Evolutionary conservation across 2,797 vertebrate genomes (phyloP), one percentile per base, ranked within the genome.

Genomic region (Oreochromis grahami): DNA sequence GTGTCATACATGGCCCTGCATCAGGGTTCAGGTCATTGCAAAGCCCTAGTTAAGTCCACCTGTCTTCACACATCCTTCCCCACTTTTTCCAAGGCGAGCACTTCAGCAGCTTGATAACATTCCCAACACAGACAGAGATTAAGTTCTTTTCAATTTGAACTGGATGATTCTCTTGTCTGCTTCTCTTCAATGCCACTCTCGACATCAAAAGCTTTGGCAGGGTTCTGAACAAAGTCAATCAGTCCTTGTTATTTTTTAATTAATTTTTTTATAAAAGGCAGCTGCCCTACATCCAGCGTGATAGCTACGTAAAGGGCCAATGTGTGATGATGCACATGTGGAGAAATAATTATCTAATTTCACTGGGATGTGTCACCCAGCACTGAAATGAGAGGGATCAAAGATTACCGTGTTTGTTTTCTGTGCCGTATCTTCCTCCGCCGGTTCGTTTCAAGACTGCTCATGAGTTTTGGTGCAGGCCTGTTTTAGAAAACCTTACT

Each of bases 211-310:
- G 80, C 81, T 58, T 43, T 86, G 86, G 84, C 79, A 19, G 85
- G 82, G 76, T 91, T 90, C 76, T 86, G 81, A 94, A 86, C 89
- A 90, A 89, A 93, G 90, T 94, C 91, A 91, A 83, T 91, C 91
- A 84, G 79, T 56, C 34, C 58, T 70, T 86, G 34, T 48, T 80
- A 34, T 48, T 45, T 13, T 24, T 55, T 1, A 17, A 15, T 34
- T 80, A 63, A 29, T 80, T 53, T 68, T 19, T 78, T 82, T 86
- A 82, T 34, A 76, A 76, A 51, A 79, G 74, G 83, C 86, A 86
- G 89, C 82, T 90, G 86, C 85, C 85, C 81, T 87, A 89, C 87
- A 93, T 89, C 74, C 81, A 56, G 50, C 19, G 0, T 78, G 81
- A 87, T 68, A 65, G 84, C 70, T 76, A 76, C 36, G 55, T 82